These are phyloP conservation scores for Acanthochromis polyacanthus DNA, from an alignment of 2,113 vertebrate species.

Conservation along the genomic window DNA sequence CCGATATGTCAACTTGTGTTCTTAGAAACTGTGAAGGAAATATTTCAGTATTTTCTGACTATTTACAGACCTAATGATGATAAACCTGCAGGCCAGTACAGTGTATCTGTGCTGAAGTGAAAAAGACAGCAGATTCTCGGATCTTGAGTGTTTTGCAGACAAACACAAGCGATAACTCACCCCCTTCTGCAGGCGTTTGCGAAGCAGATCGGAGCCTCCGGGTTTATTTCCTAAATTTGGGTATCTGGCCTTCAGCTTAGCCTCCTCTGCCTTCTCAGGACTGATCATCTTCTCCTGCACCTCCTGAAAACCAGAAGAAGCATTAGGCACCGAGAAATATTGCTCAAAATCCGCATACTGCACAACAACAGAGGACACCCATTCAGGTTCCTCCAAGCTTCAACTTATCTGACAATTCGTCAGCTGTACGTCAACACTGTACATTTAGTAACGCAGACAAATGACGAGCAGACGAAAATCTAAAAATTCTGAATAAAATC, in stretches of 20 bases:
- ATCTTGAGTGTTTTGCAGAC: not conserved
- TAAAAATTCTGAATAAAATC: not conserved
- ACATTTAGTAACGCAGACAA: not conserved
- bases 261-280: constrained; percentile 96
- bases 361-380: not conserved
- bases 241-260: constrained; percentile 96
- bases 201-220: constrained; percentile 96
- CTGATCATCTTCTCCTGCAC: constrained; percentile 93
- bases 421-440: not conserved
- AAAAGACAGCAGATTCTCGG: too few species aligned
- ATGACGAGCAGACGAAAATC: not conserved
- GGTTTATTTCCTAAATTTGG: constrained; percentile 96
- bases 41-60: too few species aligned
- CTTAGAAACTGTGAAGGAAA: too few species aligned
- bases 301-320: constrained; percentile 73
- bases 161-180: constrained; percentile 83
- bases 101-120: too few species aligned
- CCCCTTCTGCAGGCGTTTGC: constrained; percentile 97
- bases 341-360: not conserved
- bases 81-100: too few species aligned
- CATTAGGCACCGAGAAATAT: not conserved
- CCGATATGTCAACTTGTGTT: too few species aligned
- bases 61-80: too few species aligned
- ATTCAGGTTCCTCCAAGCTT: not conserved
- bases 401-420: not conserved